Evolutionary conservation across 1,140 invertebrate genomes (phyloP).

Genomic region (Halotydeus destructor): DNA sequence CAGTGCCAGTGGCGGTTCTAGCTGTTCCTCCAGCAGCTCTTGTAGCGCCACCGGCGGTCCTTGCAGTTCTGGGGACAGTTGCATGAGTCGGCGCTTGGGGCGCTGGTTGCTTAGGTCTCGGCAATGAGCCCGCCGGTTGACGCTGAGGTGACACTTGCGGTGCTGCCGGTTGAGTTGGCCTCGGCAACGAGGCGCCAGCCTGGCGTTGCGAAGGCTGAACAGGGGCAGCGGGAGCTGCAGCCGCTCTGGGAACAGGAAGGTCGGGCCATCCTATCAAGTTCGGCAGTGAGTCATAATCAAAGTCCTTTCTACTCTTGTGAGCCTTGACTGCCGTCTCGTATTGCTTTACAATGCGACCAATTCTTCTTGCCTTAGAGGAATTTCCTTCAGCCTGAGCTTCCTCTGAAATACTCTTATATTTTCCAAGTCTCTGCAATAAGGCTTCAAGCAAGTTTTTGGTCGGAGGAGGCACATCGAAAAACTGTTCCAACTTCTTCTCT

Average conservation of each 20-base stretch:
- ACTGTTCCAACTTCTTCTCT: constrained; percentile 14
- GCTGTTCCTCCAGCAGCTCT: too few species aligned
- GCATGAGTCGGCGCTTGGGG: background rate
- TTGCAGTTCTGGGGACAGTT: background rate
- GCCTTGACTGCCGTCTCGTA: constrained; percentile 70
- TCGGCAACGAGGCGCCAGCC: background rate
- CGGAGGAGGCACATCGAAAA: constrained; percentile 24
- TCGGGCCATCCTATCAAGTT: constrained; percentile 45
- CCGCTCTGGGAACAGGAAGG: background rate
- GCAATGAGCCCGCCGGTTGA: too few species aligned
- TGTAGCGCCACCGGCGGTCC: background rate
- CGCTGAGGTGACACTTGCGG: too few species aligned
- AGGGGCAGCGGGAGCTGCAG: background rate
- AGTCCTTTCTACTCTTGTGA: constrained; percentile 46
- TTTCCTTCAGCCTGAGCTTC: constrained; percentile 53
- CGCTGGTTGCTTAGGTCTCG: background rate
- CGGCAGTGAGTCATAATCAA: constrained; percentile 63
- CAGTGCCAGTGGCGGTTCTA: too few species aligned
- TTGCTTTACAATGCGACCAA: constrained; percentile 74
- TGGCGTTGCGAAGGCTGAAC: background rate
- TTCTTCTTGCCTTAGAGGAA: constrained; percentile 57
- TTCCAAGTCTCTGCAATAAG: constrained; percentile 53
- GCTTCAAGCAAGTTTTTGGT: constrained; percentile 47
- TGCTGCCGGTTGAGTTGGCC: background rate
- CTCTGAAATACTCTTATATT: constrained; percentile 42